A percentile compares a stretch with the other conserved stretches of the same genome.
These are phyloP conservation scores for Rhogogaster chlorosoma DNA, from an alignment of 2,888 invertebrate genomes.

Conservation along the genomic window DNA sequence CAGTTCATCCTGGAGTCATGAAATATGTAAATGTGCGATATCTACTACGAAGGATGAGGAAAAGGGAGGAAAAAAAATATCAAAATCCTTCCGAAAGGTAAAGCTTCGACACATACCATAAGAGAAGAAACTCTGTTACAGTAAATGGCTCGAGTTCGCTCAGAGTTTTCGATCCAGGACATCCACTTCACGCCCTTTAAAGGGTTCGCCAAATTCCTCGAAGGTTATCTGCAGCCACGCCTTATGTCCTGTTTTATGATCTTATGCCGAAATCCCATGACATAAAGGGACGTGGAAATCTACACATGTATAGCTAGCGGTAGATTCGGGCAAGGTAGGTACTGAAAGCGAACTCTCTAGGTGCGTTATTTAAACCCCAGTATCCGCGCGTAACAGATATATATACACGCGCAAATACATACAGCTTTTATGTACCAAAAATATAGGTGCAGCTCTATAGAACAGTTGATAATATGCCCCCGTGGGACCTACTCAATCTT, in stretches of 20 bases:
- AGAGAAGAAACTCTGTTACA: slow-evolving; percentile 3
- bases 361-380: neutral
- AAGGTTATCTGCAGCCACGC: slow-evolving; percentile 1
- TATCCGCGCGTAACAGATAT: neutral
- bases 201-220: slow-evolving; percentile 16
- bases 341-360: neutral
- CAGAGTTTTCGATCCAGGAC: slow-evolving; percentile 9
- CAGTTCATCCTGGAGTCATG: neutral
- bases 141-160: slow-evolving; percentile 8
- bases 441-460: neutral
- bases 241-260: slow-evolving; percentile 1
- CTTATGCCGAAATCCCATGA: slow-evolving; percentile 4
- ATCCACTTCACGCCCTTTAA: slow-evolving; percentile 5
- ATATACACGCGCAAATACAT: neutral
- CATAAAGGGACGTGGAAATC: neutral
- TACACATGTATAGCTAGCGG: slow-evolving; percentile 4
- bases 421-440: neutral
- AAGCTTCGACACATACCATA: slow-evolving; percentile 17
- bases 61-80: neutral
- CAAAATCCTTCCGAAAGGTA: neutral
- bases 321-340: neutral
- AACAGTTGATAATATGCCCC: slow-evolving; percentile 66
- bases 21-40: neutral
- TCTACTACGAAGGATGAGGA: neutral
- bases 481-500: slow-evolving; percentile 67